Conservation (phyloP, 1,140 invertebrate species). For the Drosophila neocordata region DNA sequence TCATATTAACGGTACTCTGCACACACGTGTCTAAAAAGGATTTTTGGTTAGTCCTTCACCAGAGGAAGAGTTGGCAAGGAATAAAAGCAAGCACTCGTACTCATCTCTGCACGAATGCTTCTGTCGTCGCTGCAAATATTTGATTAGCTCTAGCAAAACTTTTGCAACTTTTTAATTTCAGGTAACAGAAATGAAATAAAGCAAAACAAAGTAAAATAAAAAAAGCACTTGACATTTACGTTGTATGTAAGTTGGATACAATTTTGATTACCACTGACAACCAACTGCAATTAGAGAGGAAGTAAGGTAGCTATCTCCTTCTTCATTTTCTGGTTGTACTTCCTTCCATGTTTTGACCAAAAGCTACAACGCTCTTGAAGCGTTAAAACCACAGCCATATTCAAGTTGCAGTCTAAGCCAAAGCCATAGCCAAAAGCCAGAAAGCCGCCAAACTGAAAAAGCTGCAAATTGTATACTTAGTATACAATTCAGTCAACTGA, state of each 20-base stretch:
- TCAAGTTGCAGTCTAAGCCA: conserved; percentile 25
- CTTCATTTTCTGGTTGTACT: conserved; percentile 22
- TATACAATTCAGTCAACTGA: conserved; percentile 41
- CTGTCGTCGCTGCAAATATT: conserved; percentile 64
- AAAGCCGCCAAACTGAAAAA: conserved; percentile 7
- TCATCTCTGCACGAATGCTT: conserved; percentile 27
- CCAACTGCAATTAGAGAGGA: conserved; percentile 12
- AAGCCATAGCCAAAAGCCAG: neutral
- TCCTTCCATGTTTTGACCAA: conserved; percentile 34
- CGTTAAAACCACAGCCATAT: conserved; percentile 57
- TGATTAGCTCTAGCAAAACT: conserved; percentile 71
- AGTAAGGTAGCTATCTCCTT: conserved; percentile 9
- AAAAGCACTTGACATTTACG: conserved; percentile 25
- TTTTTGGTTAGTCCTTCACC: conserved; percentile 66
- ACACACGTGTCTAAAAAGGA: conserved; percentile 77
- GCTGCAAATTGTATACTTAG: conserved; percentile 7
- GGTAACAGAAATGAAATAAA: conserved; percentile 21
- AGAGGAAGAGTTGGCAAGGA: neutral
- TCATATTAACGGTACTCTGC: conserved; percentile 78
- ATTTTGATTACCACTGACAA: conserved; percentile 10
- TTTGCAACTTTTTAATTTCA: conserved; percentile 64
- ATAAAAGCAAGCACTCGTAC: neutral
- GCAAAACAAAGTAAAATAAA: neutral
- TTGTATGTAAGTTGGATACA: conserved; percentile 43
- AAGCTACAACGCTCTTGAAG: conserved; percentile 43